phyloP scores from a whole-genome alignment of 2,888 invertebrate species.

The Apamea monoglypha region DNA sequence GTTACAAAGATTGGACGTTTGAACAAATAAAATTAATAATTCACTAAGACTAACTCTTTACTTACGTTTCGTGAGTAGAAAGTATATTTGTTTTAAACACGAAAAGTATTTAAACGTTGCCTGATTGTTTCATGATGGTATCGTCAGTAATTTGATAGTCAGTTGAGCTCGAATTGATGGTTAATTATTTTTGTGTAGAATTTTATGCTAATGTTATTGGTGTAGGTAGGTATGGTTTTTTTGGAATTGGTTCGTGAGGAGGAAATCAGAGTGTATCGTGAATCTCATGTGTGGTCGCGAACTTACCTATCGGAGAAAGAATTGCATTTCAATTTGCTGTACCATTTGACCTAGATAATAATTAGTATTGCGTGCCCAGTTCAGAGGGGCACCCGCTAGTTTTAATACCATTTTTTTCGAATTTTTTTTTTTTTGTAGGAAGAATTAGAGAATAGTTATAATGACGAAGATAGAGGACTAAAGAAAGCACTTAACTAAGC shows the following conservation, averaged over 20 bases:
- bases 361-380: neutral
- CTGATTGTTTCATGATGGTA: slow-evolving; percentile 54
- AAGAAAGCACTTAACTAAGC: neutral
- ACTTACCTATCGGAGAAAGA: neutral
- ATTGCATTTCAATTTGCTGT: neutral
- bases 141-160: slow-evolving; percentile 47
- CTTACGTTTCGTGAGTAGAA: slow-evolving; percentile 46
- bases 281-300: slow-evolving; percentile 37
- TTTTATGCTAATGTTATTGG: slow-evolving; percentile 53
- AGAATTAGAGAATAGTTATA: neutral
- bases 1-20: slow-evolving; percentile 75
- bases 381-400: too few species aligned
- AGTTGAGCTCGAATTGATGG: slow-evolving; percentile 35
- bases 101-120: slow-evolving; percentile 56
- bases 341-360: neutral
- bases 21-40: slow-evolving; percentile 82
- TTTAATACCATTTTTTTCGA: neutral
- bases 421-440: neutral
- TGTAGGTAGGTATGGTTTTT: slow-evolving; percentile 19
- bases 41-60: slow-evolving; percentile 49
- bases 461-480: neutral
- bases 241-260: slow-evolving; percentile 23
- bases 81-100: slow-evolving; percentile 62
- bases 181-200: slow-evolving; percentile 53
- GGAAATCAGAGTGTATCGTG: slow-evolving; percentile 17